These are phyloP conservation scores for Macropodus opercularis DNA, from an alignment of 2,797 vertebrate species.

Conservation along the genomic window DNA sequence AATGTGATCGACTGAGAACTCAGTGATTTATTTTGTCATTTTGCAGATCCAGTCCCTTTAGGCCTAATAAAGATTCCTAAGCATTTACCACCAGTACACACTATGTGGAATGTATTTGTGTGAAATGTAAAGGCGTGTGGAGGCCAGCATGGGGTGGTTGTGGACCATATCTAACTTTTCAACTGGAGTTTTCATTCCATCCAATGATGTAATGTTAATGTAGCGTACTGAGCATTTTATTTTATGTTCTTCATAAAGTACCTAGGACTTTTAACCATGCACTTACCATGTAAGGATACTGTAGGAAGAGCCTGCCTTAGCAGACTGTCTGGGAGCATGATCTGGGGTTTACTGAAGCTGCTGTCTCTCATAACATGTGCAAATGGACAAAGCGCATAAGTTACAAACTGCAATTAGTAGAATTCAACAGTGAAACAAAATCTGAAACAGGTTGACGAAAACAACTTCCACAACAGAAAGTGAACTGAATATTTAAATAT, in stretches of 20 bases:
- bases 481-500: conserved; percentile 82
- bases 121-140: too few species aligned
- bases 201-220: too few species aligned
- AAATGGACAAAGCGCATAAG: conserved; percentile 7
- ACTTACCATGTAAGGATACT: neutral
- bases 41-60: neutral
- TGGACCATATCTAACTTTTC: too few species aligned
- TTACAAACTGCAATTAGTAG: conserved; percentile 38
- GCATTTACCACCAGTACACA: too few species aligned
- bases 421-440: conserved; percentile 49
- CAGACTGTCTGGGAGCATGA: neutral
- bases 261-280: neutral
- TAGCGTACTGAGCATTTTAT: too few species aligned
- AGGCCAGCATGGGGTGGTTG: too few species aligned
- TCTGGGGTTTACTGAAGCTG: neutral
- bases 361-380: neutral
- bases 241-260: neutral
- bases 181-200: too few species aligned
- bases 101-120: too few species aligned
- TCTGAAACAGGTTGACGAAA: conserved; percentile 60
- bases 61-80: too few species aligned
- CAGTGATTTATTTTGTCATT: neutral
- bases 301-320: neutral
- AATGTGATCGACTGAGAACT: neutral
- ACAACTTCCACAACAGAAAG: conserved; percentile 70